phyloP scores from a whole-genome alignment of 1,140 invertebrate genomes.

The Drosophila pandora region DNA sequence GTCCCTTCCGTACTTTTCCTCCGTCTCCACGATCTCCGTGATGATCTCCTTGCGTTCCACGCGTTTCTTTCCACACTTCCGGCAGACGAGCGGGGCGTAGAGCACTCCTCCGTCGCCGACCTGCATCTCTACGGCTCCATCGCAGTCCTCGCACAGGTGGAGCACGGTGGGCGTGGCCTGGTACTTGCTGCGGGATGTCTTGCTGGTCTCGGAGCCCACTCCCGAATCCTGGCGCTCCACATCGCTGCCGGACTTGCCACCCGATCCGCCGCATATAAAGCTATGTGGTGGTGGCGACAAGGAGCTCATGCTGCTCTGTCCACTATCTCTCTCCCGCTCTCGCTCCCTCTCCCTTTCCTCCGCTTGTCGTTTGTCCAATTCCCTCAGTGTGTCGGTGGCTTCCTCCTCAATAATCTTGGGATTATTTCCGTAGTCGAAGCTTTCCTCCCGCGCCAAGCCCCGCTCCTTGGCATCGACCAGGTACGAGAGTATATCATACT shows the following conservation, averaged over 20 bases:
- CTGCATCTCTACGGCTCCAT: conserved; percentile 88
- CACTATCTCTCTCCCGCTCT: conserved; percentile 86
- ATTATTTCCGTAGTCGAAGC: conserved; percentile 86
- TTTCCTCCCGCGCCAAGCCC: conserved; percentile 87
- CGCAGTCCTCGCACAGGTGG: conserved; percentile 91
- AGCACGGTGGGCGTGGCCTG: conserved; percentile 85
- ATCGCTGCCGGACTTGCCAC: conserved; percentile 84
- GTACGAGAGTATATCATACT: conserved; percentile 94
- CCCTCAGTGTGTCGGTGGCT: conserved; percentile 85
- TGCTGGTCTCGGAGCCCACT: conserved; percentile 96
- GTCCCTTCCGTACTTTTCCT: conserved; percentile 97
- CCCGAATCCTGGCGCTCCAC: conserved; percentile 96
- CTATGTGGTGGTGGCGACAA: conserved; percentile 74
- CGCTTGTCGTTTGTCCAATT: conserved; percentile 68
- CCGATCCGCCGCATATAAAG: conserved; percentile 60
- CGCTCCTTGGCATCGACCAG: conserved; percentile 93
- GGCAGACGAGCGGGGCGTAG: conserved; percentile 92
- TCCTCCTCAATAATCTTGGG: conserved; percentile 85
- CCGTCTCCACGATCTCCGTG: conserved; percentile 97
- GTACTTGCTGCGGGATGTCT: conserved; percentile 91
- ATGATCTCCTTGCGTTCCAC: conserved; percentile 97
- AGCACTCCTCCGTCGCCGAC: conserved; percentile 88
- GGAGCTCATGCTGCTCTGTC: conserved; percentile 86
- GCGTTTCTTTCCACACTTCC: conserved; percentile 93
- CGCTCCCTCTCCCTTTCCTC: conserved; percentile 53